Evolutionary conservation across 2,888 invertebrate species (phyloP).

Genomic region (Crossocerus cetratus): DNA sequence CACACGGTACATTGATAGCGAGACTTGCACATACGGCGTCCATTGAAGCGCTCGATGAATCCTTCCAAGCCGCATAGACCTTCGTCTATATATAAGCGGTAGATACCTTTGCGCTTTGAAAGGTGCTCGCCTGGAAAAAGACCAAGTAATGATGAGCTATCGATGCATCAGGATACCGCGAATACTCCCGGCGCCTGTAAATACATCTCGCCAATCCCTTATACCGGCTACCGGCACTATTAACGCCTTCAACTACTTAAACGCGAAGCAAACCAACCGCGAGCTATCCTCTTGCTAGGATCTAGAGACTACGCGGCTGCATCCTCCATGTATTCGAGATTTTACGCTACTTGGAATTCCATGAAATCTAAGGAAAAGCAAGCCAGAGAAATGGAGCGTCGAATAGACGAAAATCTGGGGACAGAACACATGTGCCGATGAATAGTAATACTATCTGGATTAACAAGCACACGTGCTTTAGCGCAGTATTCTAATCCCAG

Average conservation of each 20-base stretch:
- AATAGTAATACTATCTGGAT: background rate
- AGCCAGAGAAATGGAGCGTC: no score
- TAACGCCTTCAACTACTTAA: slow-evolving; percentile 4
- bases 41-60: background rate
- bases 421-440: background rate
- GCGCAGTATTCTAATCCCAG: background rate
- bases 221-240: no score
- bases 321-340: background rate
- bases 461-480: background rate
- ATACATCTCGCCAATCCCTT: slow-evolving; percentile 1
- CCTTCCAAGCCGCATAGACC: background rate
- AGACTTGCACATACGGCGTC: background rate
- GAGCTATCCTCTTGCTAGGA: slow-evolving; percentile 13
- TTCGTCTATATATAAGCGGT: background rate
- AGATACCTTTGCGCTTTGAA: no score
- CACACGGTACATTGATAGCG: slow-evolving; percentile 3
- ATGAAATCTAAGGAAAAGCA: background rate
- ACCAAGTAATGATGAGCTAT: slow-evolving; percentile 3
- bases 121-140: background rate
- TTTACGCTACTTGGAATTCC: slow-evolving; percentile 7
- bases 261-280: slow-evolving; percentile 2
- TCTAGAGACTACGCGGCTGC: slow-evolving; percentile 12
- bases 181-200: background rate
- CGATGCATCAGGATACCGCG: slow-evolving; percentile 4
- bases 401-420: no score